These are phyloP conservation scores for Euproctis similis DNA, from an alignment of 2,888 invertebrate species.

Conservation along the genomic window DNA sequence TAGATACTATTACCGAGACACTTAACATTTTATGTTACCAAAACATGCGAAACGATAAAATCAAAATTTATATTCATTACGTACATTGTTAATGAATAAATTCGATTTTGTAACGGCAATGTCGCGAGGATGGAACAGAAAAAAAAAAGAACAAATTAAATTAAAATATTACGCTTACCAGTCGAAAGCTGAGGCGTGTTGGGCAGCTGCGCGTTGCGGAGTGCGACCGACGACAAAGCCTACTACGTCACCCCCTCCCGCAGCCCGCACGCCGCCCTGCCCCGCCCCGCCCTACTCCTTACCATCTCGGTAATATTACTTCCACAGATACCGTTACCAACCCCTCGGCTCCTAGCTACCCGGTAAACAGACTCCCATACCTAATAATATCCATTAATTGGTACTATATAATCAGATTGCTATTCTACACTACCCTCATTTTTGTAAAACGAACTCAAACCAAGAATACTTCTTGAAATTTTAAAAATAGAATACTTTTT, in stretches of 20 bases:
- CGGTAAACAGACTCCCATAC: conserved; percentile 33
- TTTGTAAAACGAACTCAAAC: too few species aligned
- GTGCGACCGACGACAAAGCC: conserved; percentile 45
- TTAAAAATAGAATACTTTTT: too few species aligned
- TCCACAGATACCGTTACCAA: too few species aligned
- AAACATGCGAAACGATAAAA: conserved; percentile 19
- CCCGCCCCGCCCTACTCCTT: conserved; percentile 38
- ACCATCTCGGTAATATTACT: too few species aligned
- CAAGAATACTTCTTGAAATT: too few species aligned
- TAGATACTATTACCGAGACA: too few species aligned
- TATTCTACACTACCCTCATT: too few species aligned
- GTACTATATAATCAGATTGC: too few species aligned
- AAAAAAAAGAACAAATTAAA: conserved; percentile 12
- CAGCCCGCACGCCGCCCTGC: conserved; percentile 35
- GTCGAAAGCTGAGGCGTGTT: conserved; percentile 28
- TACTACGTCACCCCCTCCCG: conserved; percentile 42
- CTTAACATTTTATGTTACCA: conserved; percentile 7
- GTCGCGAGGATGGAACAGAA: conserved; percentile 19
- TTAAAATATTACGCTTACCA: conserved; percentile 25
- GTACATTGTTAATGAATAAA: conserved; percentile 10
- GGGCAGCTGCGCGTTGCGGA: conserved; percentile 55
- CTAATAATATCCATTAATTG: conserved; percentile 32
- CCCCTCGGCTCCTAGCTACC: conserved; percentile 45
- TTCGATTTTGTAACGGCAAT: conserved; percentile 16
- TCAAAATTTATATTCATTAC: conserved; percentile 21